Conservation (phyloP, 2,113 vertebrate genomes). For the Dryoscopus gambensis region DNA sequence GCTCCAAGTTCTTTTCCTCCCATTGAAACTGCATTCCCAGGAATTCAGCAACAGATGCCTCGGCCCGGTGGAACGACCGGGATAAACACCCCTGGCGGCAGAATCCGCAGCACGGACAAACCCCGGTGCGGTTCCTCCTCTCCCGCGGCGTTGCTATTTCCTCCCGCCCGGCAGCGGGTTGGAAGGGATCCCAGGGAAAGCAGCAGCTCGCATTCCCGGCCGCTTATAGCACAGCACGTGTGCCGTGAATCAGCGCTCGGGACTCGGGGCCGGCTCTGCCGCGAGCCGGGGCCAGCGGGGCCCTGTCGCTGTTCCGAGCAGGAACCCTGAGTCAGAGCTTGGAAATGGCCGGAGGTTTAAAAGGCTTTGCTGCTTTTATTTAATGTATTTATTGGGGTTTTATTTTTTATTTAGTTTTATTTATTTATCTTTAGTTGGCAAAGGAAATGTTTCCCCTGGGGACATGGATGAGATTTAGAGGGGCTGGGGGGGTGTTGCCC, state of each 20-base stretch:
- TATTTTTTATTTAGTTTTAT: fast-evolving
- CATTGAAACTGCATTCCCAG: background rate
- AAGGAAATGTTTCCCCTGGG: background rate
- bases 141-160: background rate
- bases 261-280: background rate
- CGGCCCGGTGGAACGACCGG: fast-evolving
- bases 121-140: background rate
- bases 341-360: background rate
- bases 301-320: background rate
- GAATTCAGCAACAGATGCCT: background rate
- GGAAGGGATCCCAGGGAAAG: background rate
- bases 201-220: background rate
- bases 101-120: background rate
- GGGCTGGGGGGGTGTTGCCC: fast-evolving
- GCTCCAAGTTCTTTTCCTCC: background rate
- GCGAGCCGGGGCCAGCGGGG: background rate
- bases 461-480: background rate
- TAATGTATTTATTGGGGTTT: fast-evolving
- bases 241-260: background rate
- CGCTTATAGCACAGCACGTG: slow-evolving; percentile 1
- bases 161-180: background rate
- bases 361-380: background rate
- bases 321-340: background rate
- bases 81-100: background rate
- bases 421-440: background rate